phyloP scores from a whole-genome alignment of 1,140 invertebrate genomes.

The Drosophila dunni region DNA sequence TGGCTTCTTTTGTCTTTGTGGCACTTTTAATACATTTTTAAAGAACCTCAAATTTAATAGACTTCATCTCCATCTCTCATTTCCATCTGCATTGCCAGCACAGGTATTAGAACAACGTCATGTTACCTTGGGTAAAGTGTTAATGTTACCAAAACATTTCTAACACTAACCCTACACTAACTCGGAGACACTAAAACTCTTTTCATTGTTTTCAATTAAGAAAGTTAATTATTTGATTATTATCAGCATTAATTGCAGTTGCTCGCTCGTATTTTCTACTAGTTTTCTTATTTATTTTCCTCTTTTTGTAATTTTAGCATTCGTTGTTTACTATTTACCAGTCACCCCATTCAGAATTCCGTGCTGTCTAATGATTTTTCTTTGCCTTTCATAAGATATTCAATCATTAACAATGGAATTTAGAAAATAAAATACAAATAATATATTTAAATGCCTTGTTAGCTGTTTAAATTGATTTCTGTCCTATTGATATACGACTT shows the following conservation, averaged over 20 bases:
- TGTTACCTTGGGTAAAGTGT: slow-evolving; percentile 54
- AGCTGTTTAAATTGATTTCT: slow-evolving; percentile 50
- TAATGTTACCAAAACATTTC: slow-evolving; percentile 81
- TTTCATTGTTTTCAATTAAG: slow-evolving; percentile 83
- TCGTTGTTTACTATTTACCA: slow-evolving; percentile 25
- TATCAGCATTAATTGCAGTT: slow-evolving; percentile 77
- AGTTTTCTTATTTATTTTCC: background rate
- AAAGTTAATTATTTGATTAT: slow-evolving; percentile 83
- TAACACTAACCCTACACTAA: background rate
- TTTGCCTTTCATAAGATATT: slow-evolving; percentile 24
- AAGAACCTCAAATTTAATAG: slow-evolving; percentile 77
- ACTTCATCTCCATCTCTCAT: slow-evolving; percentile 34
- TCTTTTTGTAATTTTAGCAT: slow-evolving; percentile 14
- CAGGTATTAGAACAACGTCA: slow-evolving; percentile 32
- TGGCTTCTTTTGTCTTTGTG: slow-evolving; percentile 40
- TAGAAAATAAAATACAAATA: slow-evolving; percentile 34
- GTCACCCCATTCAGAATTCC: slow-evolving; percentile 20
- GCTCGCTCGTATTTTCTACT: slow-evolving; percentile 10
- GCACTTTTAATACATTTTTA: slow-evolving; percentile 71
- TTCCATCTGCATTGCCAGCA: slow-evolving; percentile 4
- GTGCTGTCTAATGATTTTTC: slow-evolving; percentile 57
- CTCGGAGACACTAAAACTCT: slow-evolving; percentile 58
- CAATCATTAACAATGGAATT: slow-evolving; percentile 13
- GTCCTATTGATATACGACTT: slow-evolving; percentile 56
- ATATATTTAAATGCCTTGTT: slow-evolving; percentile 59